Conservation (phyloP, 2,113 vertebrate genomes). For the Perca schrenkii region DNA sequence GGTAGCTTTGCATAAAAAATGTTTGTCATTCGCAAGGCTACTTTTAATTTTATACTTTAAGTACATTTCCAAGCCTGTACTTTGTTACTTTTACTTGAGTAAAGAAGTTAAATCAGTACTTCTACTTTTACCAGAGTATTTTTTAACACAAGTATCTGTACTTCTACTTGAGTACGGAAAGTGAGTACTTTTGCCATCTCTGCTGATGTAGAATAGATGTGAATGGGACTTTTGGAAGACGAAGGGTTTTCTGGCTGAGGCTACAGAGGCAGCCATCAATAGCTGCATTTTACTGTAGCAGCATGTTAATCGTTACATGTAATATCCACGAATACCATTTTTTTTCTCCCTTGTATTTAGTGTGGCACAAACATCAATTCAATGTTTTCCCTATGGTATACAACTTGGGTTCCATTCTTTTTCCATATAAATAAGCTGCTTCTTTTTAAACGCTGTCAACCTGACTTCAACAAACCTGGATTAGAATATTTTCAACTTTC, state of each 20-base stretch:
- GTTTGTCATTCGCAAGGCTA: too few species aligned
- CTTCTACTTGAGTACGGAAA: too few species aligned
- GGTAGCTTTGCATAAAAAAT: too few species aligned
- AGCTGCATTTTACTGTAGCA: not conserved
- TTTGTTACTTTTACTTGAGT: too few species aligned
- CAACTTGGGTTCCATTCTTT: not conserved
- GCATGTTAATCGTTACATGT: not conserved
- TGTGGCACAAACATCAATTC: not conserved
- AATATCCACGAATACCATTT: not conserved
- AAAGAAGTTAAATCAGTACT: too few species aligned
- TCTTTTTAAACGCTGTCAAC: not conserved
- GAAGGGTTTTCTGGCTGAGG: not conserved
- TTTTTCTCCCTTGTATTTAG: not conserved
- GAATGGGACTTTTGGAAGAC: constrained; percentile 40
- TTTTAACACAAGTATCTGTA: too few species aligned
- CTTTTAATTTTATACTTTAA: too few species aligned
- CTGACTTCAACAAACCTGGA: constrained; percentile 6
- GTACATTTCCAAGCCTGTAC: too few species aligned
- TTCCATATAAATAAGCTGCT: not conserved
- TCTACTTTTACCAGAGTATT: too few species aligned
- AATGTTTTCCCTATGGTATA: not conserved
- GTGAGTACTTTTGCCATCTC: too few species aligned
- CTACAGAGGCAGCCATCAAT: not conserved
- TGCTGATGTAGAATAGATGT: constrained; percentile 11
- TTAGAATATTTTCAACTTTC: not conserved